Evolutionary conservation across 2,797 vertebrate species (phyloP).

Genomic region (Schizothorax lantsangensis): DNA sequence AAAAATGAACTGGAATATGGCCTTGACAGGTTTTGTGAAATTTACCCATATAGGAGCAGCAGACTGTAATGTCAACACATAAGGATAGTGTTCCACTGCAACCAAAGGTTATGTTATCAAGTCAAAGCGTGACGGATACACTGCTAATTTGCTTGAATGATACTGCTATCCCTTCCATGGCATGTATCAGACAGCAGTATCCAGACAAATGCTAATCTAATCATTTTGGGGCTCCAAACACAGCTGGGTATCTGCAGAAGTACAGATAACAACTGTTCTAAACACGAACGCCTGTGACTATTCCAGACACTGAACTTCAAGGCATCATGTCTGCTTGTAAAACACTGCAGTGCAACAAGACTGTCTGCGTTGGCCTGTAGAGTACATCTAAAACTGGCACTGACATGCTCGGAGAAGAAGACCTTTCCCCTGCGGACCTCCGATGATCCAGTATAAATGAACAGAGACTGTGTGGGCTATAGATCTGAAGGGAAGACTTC

Average conservation of each 20-base stretch:
- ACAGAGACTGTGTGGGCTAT: constrained; percentile 50
- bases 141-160: constrained; percentile 39
- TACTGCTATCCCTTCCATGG: constrained; percentile 27
- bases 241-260: constrained; percentile 47
- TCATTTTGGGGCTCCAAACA: constrained; percentile 38
- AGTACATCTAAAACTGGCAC: constrained; percentile 24
- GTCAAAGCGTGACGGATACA: constrained; percentile 15
- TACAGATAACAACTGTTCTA: constrained; percentile 35
- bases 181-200: constrained; percentile 37
- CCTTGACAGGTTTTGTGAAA: not conserved
- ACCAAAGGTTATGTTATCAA: constrained; percentile 12
- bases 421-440: constrained; percentile 25
- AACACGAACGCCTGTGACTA: constrained; percentile 25
- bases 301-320: constrained; percentile 37
- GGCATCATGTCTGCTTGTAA: constrained; percentile 27
- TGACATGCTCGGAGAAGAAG: not conserved
- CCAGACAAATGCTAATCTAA: constrained; percentile 43
- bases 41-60: not conserved
- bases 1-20: not conserved
- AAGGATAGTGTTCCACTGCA: constrained; percentile 7
- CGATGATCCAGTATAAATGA: constrained; percentile 31
- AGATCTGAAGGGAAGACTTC: constrained; percentile 27
- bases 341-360: constrained; percentile 25
- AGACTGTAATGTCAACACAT: constrained; percentile 10
- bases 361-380: constrained; percentile 5